phyloP scores from a whole-genome alignment of 2,797 vertebrate genomes.

The Hozukius guyotensis region DNA sequence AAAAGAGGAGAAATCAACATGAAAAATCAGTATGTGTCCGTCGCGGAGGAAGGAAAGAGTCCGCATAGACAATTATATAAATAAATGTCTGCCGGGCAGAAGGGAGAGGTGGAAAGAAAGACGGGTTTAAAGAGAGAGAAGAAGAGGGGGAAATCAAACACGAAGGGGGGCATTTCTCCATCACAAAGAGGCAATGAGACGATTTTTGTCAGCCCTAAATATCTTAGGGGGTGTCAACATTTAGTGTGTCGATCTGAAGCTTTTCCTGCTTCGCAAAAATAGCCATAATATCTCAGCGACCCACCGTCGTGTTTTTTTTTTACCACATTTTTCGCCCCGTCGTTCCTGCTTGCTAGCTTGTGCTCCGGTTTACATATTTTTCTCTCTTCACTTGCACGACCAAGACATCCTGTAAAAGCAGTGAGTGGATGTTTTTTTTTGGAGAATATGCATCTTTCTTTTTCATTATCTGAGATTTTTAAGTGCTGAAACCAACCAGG shows the following conservation, averaged over 20 bases:
- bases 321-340: constrained; percentile 54
- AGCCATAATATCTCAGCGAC: constrained; percentile 63
- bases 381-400: constrained; percentile 28
- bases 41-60: constrained; percentile 77
- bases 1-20: constrained; percentile 71
- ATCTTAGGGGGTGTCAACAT: constrained; percentile 68
- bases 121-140: constrained; percentile 75
- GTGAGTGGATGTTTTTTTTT: constrained; percentile 20
- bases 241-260: constrained; percentile 68
- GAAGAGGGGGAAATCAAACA: constrained; percentile 61
- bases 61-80: constrained; percentile 79
- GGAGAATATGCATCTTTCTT: constrained; percentile 22
- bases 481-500: constrained; percentile 42
- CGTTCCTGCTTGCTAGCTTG: not conserved
- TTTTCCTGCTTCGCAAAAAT: constrained; percentile 65
- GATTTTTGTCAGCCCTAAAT: constrained; percentile 76
- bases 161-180: constrained; percentile 83
- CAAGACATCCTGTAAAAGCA: constrained; percentile 34
- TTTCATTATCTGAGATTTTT: constrained; percentile 36
- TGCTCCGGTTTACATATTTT: constrained; percentile 17
- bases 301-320: constrained; percentile 37
- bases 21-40: constrained; percentile 76
- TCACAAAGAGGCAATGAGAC: constrained; percentile 84
- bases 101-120: constrained; percentile 81
- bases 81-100: constrained; percentile 80